Evolutionary conservation across 2,888 invertebrate species (phyloP).

Genomic region (Nasonia oneida): DNA sequence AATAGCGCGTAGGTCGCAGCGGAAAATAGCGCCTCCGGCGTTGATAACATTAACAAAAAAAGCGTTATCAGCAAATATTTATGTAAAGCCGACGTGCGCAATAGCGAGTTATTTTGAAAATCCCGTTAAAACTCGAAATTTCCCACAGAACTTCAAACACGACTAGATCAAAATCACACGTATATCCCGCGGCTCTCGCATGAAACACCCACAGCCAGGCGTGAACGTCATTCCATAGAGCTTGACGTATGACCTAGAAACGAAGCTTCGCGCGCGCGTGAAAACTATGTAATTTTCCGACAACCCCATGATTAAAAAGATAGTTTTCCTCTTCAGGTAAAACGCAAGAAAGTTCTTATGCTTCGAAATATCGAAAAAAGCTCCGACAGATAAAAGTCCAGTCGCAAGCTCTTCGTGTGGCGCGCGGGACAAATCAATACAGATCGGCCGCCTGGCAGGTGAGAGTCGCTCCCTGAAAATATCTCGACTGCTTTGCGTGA

Average conservation of each 20-base stretch:
- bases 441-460: neutral
- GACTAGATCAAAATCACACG: neutral
- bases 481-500: slow-evolving; percentile 22
- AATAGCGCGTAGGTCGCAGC: neutral
- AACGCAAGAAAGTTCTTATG: neutral
- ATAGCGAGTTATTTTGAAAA: neutral
- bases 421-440: slow-evolving; percentile 26
- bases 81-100: neutral
- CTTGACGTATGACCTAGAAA: slow-evolving; percentile 21
- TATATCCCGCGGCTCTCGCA: neutral
- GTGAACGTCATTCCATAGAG: slow-evolving; percentile 14
- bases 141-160: neutral
- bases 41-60: neutral
- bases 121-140: neutral
- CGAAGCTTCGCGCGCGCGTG: neutral
- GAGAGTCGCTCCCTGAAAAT: neutral
- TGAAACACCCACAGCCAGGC: neutral
- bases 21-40: neutral
- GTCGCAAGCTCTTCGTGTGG: neutral
- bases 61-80: neutral
- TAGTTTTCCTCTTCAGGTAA: neutral
- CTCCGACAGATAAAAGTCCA: neutral
- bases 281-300: neutral
- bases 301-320: neutral
- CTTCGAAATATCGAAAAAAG: neutral